A percentile compares a stretch with the other conserved stretches of the same genome.
Evolutionary conservation across 2,888 invertebrate species (phyloP).

Genomic region (Anthrax anthrax): DNA sequence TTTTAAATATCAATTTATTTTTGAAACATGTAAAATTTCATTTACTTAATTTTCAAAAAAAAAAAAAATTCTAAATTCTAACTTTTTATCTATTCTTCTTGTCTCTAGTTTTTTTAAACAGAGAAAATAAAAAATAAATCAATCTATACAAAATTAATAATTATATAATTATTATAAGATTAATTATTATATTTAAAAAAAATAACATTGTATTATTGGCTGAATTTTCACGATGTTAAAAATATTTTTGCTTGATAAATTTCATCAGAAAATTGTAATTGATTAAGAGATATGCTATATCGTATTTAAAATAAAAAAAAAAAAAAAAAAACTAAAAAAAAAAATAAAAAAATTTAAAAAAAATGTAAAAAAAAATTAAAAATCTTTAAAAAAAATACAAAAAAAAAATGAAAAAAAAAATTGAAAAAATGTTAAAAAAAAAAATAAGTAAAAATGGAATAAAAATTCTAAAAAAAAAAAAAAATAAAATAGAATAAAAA

Average conservation of each 20-base stretch:
- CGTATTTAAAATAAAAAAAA: constrained; percentile 12
- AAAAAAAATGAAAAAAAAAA: constrained; percentile 4
- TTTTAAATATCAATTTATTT: no score
- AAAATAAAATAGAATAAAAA: neutral
- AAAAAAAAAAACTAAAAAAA: constrained; percentile 12
- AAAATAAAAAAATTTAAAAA: constrained; percentile 8
- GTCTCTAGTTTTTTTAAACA: no score
- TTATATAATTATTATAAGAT: no score
- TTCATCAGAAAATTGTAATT: constrained; percentile 5
- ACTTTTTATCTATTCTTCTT: no score
- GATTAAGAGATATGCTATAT: constrained; percentile 14
- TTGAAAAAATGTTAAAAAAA: neutral
- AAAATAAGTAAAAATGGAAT: neutral
- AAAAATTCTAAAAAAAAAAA: neutral
- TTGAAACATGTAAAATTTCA: no score
- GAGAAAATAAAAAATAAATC: no score
- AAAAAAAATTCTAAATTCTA: no score
- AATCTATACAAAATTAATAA: no score
- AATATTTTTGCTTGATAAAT: no score
- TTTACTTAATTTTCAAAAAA: no score
- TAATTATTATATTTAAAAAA: no score
- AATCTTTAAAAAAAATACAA: constrained; percentile 2
- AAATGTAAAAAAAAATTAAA: constrained; percentile 3
- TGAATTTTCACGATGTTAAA: neutral
- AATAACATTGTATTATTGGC: neutral